These are phyloP conservation scores for Drosophila oshimai DNA, from an alignment of 1,140 invertebrate species.

Conservation along the genomic window DNA sequence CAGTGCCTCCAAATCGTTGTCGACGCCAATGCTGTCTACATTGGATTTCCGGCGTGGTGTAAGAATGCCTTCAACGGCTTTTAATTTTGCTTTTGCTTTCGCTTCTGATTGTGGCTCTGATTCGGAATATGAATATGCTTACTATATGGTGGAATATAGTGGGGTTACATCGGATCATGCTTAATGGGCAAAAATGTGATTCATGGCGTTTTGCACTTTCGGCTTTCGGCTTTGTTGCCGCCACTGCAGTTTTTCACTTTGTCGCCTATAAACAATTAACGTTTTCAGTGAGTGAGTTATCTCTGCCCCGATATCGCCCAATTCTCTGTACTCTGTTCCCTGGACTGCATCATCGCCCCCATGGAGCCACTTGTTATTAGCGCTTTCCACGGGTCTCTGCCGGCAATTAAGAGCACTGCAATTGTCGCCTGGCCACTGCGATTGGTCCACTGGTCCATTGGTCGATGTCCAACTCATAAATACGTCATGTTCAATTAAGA, in stretches of 20 bases:
- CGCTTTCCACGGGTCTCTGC: not conserved
- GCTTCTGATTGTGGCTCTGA: slow-evolving; percentile 30
- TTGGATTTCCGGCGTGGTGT: slow-evolving; percentile 76
- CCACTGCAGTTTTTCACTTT: slow-evolving; percentile 30
- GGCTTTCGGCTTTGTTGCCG: slow-evolving; percentile 26
- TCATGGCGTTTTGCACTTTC: slow-evolving; percentile 76
- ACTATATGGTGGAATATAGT: slow-evolving; percentile 23
- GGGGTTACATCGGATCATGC: slow-evolving; percentile 70
- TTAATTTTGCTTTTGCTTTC: slow-evolving; percentile 31
- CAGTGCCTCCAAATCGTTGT: slow-evolving; percentile 46
- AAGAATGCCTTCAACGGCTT: slow-evolving; percentile 66
- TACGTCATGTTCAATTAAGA: slow-evolving; percentile 75
- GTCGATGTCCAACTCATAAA: slow-evolving; percentile 70
- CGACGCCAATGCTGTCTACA: slow-evolving; percentile 77
- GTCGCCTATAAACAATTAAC: slow-evolving; percentile 45
- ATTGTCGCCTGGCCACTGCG: slow-evolving; percentile 11
- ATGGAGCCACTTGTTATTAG: not conserved
- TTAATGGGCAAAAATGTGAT: slow-evolving; percentile 79
- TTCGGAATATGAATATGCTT: not conserved
- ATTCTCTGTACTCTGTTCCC: too few relatives aligned
- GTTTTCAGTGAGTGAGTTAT: slow-evolving; percentile 5
- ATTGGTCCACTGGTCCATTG: slow-evolving; percentile 14
- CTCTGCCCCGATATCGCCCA: slow-evolving; percentile 14
- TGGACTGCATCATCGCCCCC: not conserved
- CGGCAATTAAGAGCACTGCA: slow-evolving; percentile 21